Base-by-base conservation (phyloP, 1,140 invertebrate species). In the Bombus turneri region DNA sequence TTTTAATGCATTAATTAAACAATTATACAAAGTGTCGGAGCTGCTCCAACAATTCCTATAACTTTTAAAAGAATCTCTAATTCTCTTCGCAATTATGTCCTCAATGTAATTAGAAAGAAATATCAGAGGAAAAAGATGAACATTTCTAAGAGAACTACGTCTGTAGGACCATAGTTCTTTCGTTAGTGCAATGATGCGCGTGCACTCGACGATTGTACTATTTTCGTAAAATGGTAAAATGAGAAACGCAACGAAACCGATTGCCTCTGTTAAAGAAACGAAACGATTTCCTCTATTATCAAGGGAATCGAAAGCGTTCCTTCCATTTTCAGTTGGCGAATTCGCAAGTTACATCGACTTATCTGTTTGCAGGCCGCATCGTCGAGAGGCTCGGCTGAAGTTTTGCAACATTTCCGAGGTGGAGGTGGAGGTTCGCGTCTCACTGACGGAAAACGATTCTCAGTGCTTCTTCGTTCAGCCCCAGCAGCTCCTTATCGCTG, bases 341-440 rank as follows among this genome's bases (percentile, higher is more conserved):
- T 73, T 74, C 18, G 69, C 43, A 59, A 80, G 43, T 43, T 82
- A 47, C 59, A 4, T 25, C 31, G 25, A 39, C 39, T 80, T 66
- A 73, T 86, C 74, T 83, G 6, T 18, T 53, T 79, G 57, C 73
- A 92, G 92, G n/a, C 31, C 66, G 68, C 89, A 92, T 81, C 83
- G 86, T 64, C 86, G 86, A 25, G 81, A 85, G 18, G 80, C 82
- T 0, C 41, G 80, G 68, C 91, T 94, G 13, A 92, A 89, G n/a
- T 92, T 94, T 22, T 76, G 68, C 28, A 95, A 94, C 87, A 47
- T 87, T 80, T 94, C 93, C 15, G 64, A 76, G 12, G 83, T 94
- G 43, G 68, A 88, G 12, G 91, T 88, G 12, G 81, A 87, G 57
- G 81, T 91, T 31, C 53, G 28, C 10, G 90, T 93, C 77, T 90